Base-by-base conservation (phyloP, 1,140 invertebrate genomes). In the Heliconius eleuchia region DNA sequence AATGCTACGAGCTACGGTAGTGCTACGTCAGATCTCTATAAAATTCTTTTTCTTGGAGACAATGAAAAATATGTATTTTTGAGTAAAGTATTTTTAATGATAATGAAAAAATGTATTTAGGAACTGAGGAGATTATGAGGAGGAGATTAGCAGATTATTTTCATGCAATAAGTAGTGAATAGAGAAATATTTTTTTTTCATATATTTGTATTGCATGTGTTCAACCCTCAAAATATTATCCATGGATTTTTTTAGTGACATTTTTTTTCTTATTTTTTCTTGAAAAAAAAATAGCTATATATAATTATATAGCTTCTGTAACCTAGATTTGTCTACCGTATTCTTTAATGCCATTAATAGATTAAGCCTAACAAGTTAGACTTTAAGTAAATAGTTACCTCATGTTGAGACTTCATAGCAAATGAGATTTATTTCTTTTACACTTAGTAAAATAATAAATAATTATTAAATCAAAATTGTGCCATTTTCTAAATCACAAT, bases 301-400 rank as follows among this genome's bases (percentile, higher is more conserved):
- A 5, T 66, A 13, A 66, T 27, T 27, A 30, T 16, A 66, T 16
- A 30, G 27, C 23, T 5, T 16, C 60, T 66, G 27, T 66, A 73
- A 46, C 19, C 39, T 73, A 73, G 50, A 73, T 57, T 75, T 75
- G 74, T 27, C 18, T 70, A 30, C 60, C 2, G 60, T 66, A 66
- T 66, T 66, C 60, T 16, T n/a, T 72, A 72, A 72, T 72, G 18
- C 39, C 71, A 72, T 72, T 72, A 72, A 42, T 72, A 23, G 39
- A 72, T 42, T 42, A 72, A 72, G 71, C 71, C 71, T 72, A 42
- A 72, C 71, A 72, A 72, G 71, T 23, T 72, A 42, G 71, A 72
- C 71, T 72, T 27, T 39, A 72, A 42, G 71, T 72, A 72, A 42
- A n/a, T 19, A 39, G 71, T 39, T 30, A 27, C 60, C 27, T 30